Evolutionary conservation across 2,113 vertebrate species (phyloP).

Genomic region (Amphiprion ocellaris): DNA sequence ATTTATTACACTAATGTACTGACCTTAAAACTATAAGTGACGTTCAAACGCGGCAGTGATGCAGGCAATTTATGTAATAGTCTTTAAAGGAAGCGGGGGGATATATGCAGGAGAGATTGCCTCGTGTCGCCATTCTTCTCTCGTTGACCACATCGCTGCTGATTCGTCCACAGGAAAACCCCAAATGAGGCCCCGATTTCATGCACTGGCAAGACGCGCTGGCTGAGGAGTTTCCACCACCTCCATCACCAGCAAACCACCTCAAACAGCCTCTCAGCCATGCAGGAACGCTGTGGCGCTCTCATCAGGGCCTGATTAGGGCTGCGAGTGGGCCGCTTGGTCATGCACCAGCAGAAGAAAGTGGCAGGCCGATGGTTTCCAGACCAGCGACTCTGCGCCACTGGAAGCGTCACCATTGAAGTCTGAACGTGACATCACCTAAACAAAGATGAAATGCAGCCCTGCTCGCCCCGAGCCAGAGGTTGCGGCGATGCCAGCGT

Average conservation of each 20-base stretch:
- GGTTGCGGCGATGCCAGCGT: conserved; percentile 45
- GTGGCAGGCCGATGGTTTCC: conserved; percentile 68
- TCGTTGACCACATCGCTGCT: conserved; percentile 9
- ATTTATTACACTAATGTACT: conserved; percentile 80
- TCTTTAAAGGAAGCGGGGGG: conserved; percentile 43
- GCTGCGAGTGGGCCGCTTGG: conserved; percentile 43
- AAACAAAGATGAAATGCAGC: conserved; percentile 61
- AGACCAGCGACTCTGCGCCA: conserved; percentile 45
- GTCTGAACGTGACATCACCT: conserved; percentile 66
- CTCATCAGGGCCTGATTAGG: conserved; percentile 57
- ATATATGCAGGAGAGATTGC: conserved; percentile 31
- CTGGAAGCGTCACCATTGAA: conserved; percentile 28
- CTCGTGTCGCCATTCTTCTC: conserved; percentile 36
- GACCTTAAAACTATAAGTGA: conserved; percentile 79
- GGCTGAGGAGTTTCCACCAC: conserved; percentile 58
- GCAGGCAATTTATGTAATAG: conserved; percentile 62
- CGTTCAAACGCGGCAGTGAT: conserved; percentile 62
- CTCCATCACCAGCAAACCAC: conserved; percentile 67
- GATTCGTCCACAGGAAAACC: conserved; percentile 34
- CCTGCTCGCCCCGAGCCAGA: conserved; percentile 31
- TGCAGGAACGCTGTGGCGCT: conserved; percentile 22
- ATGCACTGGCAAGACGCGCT: conserved; percentile 6
- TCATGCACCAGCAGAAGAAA: conserved; percentile 56
- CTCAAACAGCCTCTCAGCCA: conserved; percentile 45
- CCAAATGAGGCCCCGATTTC: conserved; percentile 31